These are phyloP conservation scores for Prochilodus magdalenae DNA, from an alignment of 2,113 vertebrate genomes.

Conservation along the genomic window DNA sequence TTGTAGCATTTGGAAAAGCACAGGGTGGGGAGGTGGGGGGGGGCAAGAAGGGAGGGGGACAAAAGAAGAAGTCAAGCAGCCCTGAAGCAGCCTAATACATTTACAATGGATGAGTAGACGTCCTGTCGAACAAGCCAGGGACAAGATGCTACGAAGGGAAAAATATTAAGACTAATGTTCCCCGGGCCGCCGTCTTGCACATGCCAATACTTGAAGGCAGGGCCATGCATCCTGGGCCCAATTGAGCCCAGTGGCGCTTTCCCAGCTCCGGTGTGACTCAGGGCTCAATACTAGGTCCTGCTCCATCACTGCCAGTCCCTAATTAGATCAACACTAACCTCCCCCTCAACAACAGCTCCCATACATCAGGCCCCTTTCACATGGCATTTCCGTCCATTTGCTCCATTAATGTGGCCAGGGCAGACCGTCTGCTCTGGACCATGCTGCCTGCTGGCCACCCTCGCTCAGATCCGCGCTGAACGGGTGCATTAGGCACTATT, in stretches of 20 bases:
- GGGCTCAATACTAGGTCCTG: constrained; percentile 59
- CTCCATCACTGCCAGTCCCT: constrained; percentile 92
- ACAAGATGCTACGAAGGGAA: constrained; percentile 53
- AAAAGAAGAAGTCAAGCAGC: constrained; percentile 52
- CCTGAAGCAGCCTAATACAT: constrained; percentile 55
- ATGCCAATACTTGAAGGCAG: constrained; percentile 70
- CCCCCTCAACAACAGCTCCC: constrained; percentile 88
- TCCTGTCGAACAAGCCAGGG: constrained; percentile 56
- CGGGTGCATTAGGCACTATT: constrained; percentile 53
- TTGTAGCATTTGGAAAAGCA: constrained; percentile 42
- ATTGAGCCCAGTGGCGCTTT: constrained; percentile 72
- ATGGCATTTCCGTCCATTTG: constrained; percentile 95
- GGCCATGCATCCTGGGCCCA: constrained; percentile 64
- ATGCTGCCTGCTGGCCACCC: constrained; percentile 25
- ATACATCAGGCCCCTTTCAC: constrained; percentile 93
- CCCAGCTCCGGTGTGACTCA: constrained; percentile 60
- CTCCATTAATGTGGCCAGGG: constrained; percentile 87
- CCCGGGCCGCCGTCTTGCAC: constrained; percentile 56
- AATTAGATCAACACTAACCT: constrained; percentile 92
- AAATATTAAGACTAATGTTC: constrained; percentile 69
- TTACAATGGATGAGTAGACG: constrained; percentile 56
- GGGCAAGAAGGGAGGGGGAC: not conserved
- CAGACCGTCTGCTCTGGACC: constrained; percentile 82
- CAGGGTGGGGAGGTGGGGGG: not conserved
- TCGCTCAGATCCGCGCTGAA: constrained; percentile 32